phyloP scores from a whole-genome alignment of 2,888 invertebrate genomes.

The Saturnia japonica region DNA sequence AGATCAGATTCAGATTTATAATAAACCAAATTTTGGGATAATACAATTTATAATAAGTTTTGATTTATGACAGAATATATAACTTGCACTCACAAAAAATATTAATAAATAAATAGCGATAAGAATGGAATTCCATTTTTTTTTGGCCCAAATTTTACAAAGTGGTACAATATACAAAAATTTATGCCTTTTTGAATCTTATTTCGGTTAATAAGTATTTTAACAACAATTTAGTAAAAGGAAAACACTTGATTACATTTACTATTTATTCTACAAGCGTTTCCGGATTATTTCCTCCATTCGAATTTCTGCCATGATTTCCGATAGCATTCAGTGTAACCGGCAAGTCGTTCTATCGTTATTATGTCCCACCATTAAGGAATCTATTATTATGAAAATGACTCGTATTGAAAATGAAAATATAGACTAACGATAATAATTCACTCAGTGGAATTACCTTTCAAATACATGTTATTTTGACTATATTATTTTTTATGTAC shows the following conservation, averaged over 20 bases:
- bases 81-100: no score
- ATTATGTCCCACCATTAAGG: constrained; percentile 34
- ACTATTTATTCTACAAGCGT: constrained; percentile 29
- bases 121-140: no score
- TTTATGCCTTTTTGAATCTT: not conserved
- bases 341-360: constrained; percentile 26
- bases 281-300: constrained; percentile 29
- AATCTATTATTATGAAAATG: constrained; percentile 36
- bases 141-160: not conserved
- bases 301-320: constrained; percentile 29
- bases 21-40: no score
- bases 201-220: not conserved
- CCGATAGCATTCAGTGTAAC: constrained; percentile 26
- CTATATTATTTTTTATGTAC: no score
- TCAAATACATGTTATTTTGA: not conserved
- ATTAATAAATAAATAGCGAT: no score
- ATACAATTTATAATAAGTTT: no score
- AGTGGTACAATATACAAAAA: not conserved
- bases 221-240: constrained; percentile 19
- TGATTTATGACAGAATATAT: no score
- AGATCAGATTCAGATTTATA: no score
- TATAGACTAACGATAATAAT: not conserved
- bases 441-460: not conserved
- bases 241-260: constrained; percentile 25
- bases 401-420: constrained; percentile 16